Percentiles rank a stretch among this genome's conserved stretches.
These are phyloP conservation scores for Lycaon pictus DNA, from an alignment of 2,113 vertebrate genomes.

Conservation along the genomic window DNA sequence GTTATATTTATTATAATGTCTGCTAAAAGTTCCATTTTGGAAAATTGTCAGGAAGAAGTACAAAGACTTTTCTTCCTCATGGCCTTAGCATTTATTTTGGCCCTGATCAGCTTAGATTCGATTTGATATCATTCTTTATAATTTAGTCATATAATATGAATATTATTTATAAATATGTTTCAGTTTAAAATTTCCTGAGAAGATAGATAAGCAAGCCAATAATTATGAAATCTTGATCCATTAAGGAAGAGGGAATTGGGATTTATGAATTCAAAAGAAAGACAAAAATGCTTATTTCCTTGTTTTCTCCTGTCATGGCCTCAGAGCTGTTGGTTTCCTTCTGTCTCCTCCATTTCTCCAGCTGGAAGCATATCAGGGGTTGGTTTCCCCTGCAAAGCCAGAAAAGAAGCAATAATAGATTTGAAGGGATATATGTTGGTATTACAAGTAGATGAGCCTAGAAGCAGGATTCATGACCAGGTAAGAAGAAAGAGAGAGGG, in stretches of 20 bases:
- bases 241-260: not conserved
- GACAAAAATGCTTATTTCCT: not conserved
- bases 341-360: not conserved
- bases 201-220: not conserved
- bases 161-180: not conserved
- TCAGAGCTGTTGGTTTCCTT: not conserved
- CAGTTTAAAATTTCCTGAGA: not conserved
- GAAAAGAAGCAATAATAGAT: not conserved
- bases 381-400: not conserved
- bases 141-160: not conserved
- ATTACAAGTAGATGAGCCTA: not conserved
- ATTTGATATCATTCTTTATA: not conserved
- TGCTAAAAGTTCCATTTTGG: not conserved
- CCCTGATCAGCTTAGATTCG: not conserved
- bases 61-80: not conserved
- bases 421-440: not conserved
- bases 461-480: not conserved
- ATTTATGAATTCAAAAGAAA: not conserved
- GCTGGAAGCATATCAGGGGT: not conserved
- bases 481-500: not conserved
- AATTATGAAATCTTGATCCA: not conserved
- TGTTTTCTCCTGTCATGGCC: not conserved
- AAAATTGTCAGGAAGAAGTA: not conserved
- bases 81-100: not conserved
- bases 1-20: constrained; percentile 29